A percentile compares a stretch with the other conserved stretches of the same genome.
Conservation (phyloP, 1,140 invertebrate species). For the Aphaenogaster ashmeadi region DNA sequence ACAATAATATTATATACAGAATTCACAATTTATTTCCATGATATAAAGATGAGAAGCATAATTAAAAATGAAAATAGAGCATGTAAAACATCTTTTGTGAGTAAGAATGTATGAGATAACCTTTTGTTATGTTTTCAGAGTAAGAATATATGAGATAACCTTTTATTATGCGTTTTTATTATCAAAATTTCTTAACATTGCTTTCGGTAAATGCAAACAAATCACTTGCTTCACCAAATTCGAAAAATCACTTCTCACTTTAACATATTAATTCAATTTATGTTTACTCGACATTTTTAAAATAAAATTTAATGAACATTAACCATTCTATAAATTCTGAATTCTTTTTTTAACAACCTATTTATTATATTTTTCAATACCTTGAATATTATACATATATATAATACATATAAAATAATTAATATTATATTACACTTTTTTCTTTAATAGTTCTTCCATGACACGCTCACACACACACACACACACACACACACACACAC, state of each 20-base stretch:
- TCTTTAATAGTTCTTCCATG: too few relatives aligned
- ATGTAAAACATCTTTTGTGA: neutral
- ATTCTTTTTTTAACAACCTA: neutral
- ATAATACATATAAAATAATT: too few relatives aligned
- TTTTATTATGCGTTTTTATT: neutral
- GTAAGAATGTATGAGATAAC: neutral
- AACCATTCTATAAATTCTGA: neutral
- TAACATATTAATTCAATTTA: too few relatives aligned
- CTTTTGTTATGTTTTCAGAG: neutral
- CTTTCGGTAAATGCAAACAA: neutral
- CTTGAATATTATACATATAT: too few relatives aligned
- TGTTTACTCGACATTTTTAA: neutral
- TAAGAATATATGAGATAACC: neutral
- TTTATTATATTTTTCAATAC: too few relatives aligned
- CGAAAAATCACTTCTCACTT: neutral
- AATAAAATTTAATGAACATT: neutral
- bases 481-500: too few relatives aligned
- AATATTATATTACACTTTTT: too few relatives aligned
- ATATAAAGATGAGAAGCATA: neutral
- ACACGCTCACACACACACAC: too few relatives aligned
- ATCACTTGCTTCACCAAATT: neutral
- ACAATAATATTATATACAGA: neutral
- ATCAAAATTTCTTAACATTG: neutral
- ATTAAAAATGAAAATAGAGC: neutral
- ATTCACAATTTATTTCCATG: neutral